Base-by-base conservation (phyloP, 2,888 invertebrate genomes). In the Agrilus mali region DNA sequence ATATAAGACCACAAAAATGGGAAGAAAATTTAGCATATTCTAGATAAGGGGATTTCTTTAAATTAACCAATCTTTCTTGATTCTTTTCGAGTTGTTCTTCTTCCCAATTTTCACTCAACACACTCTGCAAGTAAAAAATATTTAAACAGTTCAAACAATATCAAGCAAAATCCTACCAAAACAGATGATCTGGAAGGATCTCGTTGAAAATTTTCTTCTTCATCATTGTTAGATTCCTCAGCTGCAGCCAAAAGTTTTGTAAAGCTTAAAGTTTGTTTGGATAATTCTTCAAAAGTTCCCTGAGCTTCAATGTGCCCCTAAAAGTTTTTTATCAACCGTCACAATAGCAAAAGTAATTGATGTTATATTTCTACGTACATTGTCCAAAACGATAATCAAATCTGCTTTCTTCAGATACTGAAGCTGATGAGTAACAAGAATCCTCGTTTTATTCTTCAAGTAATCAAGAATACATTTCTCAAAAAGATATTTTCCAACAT, bases 401-500 rank as follows among this genome's bases (percentile, higher is more conserved):
- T 77, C 73, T 7, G 71, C 75, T 44, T 68, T 58, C 43, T 71
- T 71, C 22, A 78, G 60, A 54, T 75, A 78, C 55, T 84, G 82
- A 33, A 82, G 60, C 57, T 84, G 83, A 67, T 84, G 83, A 1
- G 84, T 84, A 20, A 81, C 78, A n/a, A 84, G 67, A 47, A 84
- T 71, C 44, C 78, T 64, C 1, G 78, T 77, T 59, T 78, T 79
- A 5, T 70, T 63, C 40, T 63, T 64, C 47, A 83, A 63, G 44
- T 69, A 67, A 8, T 67, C 65, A 6, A 67, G 64, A 38, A 86
- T 79, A 38, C 85, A 87, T 64, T 82, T 74, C 39, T 85, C 75
- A 56, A 86, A 86, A 6, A 88, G 66, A 61, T 82, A 80, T 47
- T 77, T 74, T 0, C 83, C 81, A n/a, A 87, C 86, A 47, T 80